These are phyloP conservation scores for Andrena praecox DNA, from an alignment of 2,888 invertebrate genomes.

Conservation along the genomic window DNA sequence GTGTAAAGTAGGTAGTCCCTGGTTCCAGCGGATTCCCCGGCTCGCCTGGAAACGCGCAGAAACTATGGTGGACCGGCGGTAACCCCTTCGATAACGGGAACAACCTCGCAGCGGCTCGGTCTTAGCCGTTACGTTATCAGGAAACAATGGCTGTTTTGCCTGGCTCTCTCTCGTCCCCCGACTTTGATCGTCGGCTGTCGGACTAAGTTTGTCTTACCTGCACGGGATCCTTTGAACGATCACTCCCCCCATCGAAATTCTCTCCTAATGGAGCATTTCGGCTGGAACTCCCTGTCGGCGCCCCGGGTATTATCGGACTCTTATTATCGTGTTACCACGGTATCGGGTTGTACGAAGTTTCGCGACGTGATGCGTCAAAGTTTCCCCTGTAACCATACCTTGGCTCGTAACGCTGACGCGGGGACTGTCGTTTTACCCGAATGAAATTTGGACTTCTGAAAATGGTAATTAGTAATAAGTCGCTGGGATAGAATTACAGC, in stretches of 20 bases:
- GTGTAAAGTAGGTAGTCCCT: slow-evolving; percentile 77
- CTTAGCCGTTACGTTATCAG: slow-evolving; percentile 64
- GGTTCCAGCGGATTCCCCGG: slow-evolving; percentile 54
- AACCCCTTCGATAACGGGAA: slow-evolving; percentile 36
- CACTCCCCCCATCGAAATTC: slow-evolving; percentile 67
- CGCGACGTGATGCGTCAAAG: not conserved
- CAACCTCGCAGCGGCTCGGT: slow-evolving; percentile 39
- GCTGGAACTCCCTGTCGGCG: slow-evolving; percentile 16
- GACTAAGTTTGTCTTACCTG: slow-evolving; percentile 68
- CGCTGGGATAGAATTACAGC: too few relatives aligned
- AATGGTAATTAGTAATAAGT: too few relatives aligned
- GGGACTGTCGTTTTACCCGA: too few relatives aligned
- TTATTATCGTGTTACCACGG: slow-evolving; percentile 47
- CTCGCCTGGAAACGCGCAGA: slow-evolving; percentile 25
- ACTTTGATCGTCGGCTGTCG: slow-evolving; percentile 68
- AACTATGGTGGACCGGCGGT: slow-evolving; percentile 31
- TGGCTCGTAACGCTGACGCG: too few relatives aligned
- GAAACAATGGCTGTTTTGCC: slow-evolving; percentile 72
- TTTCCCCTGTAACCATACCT: not conserved
- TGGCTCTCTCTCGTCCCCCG: slow-evolving; percentile 45
- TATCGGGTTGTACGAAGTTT: slow-evolving; percentile 15
- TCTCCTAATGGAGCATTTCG: slow-evolving; percentile 65
- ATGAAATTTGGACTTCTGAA: too few relatives aligned
- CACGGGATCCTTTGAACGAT: slow-evolving; percentile 61
- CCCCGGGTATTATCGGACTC: slow-evolving; percentile 43